These are phyloP conservation scores for Margaritifera margaritifera DNA, from an alignment of 2,888 invertebrate species.

Conservation along the genomic window DNA sequence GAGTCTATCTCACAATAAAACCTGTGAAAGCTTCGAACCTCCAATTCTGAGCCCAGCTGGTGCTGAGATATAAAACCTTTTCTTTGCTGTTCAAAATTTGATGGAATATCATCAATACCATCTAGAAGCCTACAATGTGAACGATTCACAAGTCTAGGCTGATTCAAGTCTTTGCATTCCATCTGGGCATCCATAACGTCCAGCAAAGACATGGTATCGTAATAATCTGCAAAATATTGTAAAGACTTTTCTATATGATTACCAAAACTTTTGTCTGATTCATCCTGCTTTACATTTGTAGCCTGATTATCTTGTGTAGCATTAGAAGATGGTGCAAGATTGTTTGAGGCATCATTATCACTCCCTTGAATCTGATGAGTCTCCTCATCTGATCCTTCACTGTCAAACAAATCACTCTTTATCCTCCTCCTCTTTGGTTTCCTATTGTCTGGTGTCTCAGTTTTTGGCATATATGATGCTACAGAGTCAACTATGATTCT, in stretches of 20 bases:
- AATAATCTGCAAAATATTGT: conserved; percentile 39
- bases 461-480: neutral
- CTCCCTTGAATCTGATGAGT: too few species aligned
- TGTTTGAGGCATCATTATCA: too few species aligned
- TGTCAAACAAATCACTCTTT: conserved; percentile 49
- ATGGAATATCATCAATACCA: too few species aligned
- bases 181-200: conserved; percentile 29
- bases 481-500: conserved; percentile 20
- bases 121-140: too few species aligned
- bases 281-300: neutral
- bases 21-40: conserved; percentile 25
- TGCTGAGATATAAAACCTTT: neutral
- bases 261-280: neutral
- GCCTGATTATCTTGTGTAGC: too few species aligned
- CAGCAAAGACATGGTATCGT: conserved; percentile 45
- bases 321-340: too few species aligned
- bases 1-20: conserved; percentile 20
- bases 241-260: conserved; percentile 24
- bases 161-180: too few species aligned
- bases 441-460: too few species aligned
- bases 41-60: conserved; percentile 26
- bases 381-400: conserved; percentile 54
- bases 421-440: conserved; percentile 41
- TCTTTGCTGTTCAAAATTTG: too few species aligned
- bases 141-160: too few species aligned